These are phyloP conservation scores for Syngnathus typhle DNA, from an alignment of 2,113 vertebrate genomes.

Conservation along the genomic window DNA sequence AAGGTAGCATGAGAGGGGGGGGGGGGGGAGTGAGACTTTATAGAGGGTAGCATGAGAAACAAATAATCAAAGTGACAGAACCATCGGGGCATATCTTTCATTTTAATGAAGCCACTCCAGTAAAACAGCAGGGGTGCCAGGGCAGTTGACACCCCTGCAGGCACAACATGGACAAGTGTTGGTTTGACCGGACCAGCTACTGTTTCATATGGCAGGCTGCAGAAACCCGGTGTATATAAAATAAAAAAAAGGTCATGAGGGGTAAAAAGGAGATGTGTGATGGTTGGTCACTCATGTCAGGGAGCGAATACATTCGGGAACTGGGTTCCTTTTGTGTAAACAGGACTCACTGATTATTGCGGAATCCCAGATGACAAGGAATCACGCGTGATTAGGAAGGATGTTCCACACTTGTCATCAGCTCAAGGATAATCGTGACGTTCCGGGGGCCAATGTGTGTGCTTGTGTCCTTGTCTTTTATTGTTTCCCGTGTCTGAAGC, in stretches of 20 bases:
- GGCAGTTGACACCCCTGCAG: slow-evolving; percentile 7
- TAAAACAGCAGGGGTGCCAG: neutral
- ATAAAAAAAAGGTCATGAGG: neutral
- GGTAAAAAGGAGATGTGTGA: neutral
- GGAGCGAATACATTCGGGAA: neutral
- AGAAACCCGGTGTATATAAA: neutral
- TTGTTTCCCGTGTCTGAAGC: neutral
- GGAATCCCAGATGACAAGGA: slow-evolving; percentile 7
- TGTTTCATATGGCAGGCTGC: neutral
- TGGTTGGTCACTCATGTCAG: neutral
- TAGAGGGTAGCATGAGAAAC: neutral
- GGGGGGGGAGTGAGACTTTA: neutral
- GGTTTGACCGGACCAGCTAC: neutral
- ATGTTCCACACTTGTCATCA: neutral
- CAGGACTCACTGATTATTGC: slow-evolving; percentile 14
- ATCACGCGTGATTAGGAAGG: slow-evolving; percentile 21
- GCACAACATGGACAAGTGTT: neutral
- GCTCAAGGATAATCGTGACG: neutral
- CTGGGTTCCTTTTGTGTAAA: slow-evolving; percentile 22
- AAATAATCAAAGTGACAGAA: slow-evolving; percentile 8
- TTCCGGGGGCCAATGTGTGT: neutral
- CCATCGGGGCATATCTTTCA: slow-evolving; percentile 7
- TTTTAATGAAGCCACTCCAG: slow-evolving; percentile 12
- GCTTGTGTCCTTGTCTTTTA: neutral
- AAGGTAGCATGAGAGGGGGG: neutral